Base-by-base conservation (phyloP, 1,140 invertebrate genomes). In the Atopsyche davidsoni region DNA sequence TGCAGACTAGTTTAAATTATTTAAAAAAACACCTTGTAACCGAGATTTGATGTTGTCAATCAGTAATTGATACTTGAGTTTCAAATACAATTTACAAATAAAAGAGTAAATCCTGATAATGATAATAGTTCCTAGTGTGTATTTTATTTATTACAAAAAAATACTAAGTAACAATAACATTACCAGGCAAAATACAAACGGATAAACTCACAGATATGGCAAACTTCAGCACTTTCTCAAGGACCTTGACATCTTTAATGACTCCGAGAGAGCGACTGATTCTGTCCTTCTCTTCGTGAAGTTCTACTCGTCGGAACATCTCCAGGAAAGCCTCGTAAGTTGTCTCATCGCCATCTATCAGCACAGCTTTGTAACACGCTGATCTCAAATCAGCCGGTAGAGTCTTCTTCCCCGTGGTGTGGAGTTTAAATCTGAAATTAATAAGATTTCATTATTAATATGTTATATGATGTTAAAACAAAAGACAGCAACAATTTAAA, bases 281-380 rank as follows among this genome's bases (percentile, higher is more conserved):
- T 60, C 93, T 78, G 61, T 93, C 85, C 66, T 94, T 94, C 64
- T 98, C 92, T 69, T 98, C 94, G 52, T 92, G 86, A 42, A 96
- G 75, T 68, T 94, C 91, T 6, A 86, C 79, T 28, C 86, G 80
- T 53, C 86, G 79, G 67, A 94, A 95, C 39, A 98, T 67, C 65
- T 84, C 77, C 21, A 94, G 65, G 77, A 97, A 83, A 41, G 82
- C 80, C 22, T 90, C 75, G 59, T 85, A 93, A 2, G 81, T 82
- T 7, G 76, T 65, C 42, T 80, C 75, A 57, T 84, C 81, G 13
- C 85, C 88, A 21, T 79, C 78, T 7, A 79, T 74, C 2, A 94
- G 72, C 11, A 89, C 88, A 4, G 87, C 87, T 60, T 83, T 81
- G 69, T 96, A 98, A 56, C 96, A 92, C 35, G 87, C 78, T 44